Base-by-base conservation (phyloP, 2,797 vertebrate genomes). In the Eleutherodactylus coqui region DNA sequence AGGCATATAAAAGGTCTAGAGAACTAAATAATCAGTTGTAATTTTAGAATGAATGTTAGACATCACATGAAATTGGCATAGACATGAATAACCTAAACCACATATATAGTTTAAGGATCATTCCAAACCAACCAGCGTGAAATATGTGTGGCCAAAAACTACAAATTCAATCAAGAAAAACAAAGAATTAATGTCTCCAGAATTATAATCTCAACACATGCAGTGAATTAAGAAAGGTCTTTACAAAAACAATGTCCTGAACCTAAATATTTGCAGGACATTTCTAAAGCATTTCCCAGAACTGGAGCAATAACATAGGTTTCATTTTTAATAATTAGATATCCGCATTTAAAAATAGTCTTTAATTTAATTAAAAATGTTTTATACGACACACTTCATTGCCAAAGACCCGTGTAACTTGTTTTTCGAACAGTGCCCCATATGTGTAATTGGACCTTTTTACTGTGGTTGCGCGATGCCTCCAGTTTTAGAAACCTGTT, bases 141-240 rank as follows among this genome's bases (percentile, higher is more conserved):
- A 75, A 27, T 17, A 24, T 43, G 24, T 7, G 41, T 72, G 24
- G 19, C 69, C 69, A 72, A 43, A 72, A 41, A 43, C 41, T 43
- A 72, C 72, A 75, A 27, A 27, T 14, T 21, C 41, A 47, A 47
- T 75, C 38, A 73, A 27, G 38, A 47, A 47, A 75, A 29, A 47
- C 41, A 47, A 75, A 75, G 43, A 45, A 47, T 75, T 75, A 29
- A 47, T 43, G 29, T 75, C 47, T 75, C 43, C 43, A 27, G 43
- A 75, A 75, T 75, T 47, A 47, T 75, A 75, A 75, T 75, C 72
- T 75, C n/a, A 75, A 47, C 72, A 75, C 72, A 75, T 75, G 72
- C 43, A 47, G 43, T 27, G 43, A 75, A 27, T 27, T 45, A 75
- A 3, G 72, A 75, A 24, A 75, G 21, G n/a, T 75, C 32, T 70